Conservation (phyloP, 2,797 vertebrate species). For the Adrianichthys oophorus region DNA sequence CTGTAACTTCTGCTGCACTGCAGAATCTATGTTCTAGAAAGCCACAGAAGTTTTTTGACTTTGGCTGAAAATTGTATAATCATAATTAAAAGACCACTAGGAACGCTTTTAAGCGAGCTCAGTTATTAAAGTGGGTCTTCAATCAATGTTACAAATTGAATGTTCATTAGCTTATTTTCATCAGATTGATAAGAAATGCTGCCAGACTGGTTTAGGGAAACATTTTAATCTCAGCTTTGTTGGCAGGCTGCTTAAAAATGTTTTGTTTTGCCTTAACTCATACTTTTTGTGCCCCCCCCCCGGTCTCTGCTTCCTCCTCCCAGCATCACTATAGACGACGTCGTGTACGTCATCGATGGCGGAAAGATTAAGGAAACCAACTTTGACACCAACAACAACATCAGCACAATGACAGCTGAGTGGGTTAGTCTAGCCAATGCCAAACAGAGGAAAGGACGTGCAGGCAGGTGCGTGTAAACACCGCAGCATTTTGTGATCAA, state of each 20-base stretch:
- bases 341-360: conserved; percentile 95
- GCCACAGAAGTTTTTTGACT: too few relatives aligned
- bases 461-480: conserved; percentile 85
- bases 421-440: conserved; percentile 98
- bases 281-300: neutral
- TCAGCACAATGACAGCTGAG: conserved; percentile 95
- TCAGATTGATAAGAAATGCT: conserved; percentile 35
- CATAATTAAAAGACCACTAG: too few relatives aligned
- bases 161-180: conserved; percentile 50
- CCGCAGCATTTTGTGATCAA: neutral
- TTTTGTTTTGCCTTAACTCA: conserved; percentile 9
- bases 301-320: conserved; percentile 4
- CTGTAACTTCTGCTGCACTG: too few relatives aligned
- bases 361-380: conserved; percentile 98
- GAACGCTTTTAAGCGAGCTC: too few relatives aligned
- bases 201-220: conserved; percentile 27
- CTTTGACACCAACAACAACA: conserved; percentile 97
- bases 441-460: conserved; percentile 95
- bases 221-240: conserved; percentile 12
- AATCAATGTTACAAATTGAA: conserved; percentile 11
- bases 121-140: too few relatives aligned
- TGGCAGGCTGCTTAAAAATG: conserved; percentile 42
- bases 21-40: too few relatives aligned
- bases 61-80: too few relatives aligned
- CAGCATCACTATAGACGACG: conserved; percentile 98